A percentile compares a stretch with the other conserved stretches of the same genome.
Conservation (phyloP, 2,113 vertebrate species). For the Nasalis larvatus region DNA sequence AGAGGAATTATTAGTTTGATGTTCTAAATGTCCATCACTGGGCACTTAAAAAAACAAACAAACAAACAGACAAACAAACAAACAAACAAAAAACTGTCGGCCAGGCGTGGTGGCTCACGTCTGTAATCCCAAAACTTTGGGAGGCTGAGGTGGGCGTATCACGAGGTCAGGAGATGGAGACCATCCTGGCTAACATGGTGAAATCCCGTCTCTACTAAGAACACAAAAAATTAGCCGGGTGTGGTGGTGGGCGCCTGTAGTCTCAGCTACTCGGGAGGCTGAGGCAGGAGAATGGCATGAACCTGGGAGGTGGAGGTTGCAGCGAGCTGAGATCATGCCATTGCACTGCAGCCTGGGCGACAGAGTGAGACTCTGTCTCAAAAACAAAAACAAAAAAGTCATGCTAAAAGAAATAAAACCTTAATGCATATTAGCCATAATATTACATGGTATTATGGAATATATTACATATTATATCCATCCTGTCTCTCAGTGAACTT, state of each 20-base stretch:
- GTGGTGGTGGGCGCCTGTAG: too few species aligned
- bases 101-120: rapidly evolving
- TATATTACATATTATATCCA: neutral
- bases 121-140: too few species aligned
- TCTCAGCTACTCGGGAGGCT: too few species aligned
- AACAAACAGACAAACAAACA: neutral
- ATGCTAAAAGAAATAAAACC: neutral
- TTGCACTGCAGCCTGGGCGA: too few species aligned
- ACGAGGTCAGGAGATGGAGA: too few species aligned
- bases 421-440: neutral
- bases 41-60: neutral
- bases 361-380: neutral
- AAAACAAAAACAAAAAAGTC: neutral
- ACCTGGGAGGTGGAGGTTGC: too few species aligned
- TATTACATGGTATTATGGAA: neutral
- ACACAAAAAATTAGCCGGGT: too few species aligned
- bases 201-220: too few species aligned
- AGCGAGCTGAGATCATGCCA: too few species aligned
- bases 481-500: neutral
- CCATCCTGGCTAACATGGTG: too few species aligned
- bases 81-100: neutral
- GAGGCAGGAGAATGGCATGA: too few species aligned
- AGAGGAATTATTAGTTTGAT: neutral
- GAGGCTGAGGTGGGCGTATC: too few species aligned
- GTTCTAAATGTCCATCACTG: neutral